A percentile compares a stretch with the other conserved stretches of the same genome.
Evolutionary conservation across 2,113 vertebrate species (phyloP).

Genomic region (Panthera leo): DNA sequence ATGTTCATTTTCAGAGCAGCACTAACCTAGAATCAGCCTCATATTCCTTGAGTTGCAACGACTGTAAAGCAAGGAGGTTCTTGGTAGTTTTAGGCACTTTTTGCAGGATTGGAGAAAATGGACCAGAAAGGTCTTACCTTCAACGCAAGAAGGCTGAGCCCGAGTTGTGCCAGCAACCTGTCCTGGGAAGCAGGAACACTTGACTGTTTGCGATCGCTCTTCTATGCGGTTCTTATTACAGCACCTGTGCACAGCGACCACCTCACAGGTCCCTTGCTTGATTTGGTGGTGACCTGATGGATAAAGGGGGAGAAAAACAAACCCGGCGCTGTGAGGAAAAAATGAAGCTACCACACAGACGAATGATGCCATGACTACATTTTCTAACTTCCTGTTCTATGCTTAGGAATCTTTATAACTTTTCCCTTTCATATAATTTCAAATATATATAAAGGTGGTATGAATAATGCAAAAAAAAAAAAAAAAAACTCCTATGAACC

Average conservation of each 20-base stretch:
- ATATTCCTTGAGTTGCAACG: constrained; percentile 38
- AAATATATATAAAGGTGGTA: neutral
- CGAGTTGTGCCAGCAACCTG: constrained; percentile 96
- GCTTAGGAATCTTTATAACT: neutral
- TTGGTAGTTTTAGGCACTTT: neutral
- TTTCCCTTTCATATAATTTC: neutral
- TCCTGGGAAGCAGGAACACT: constrained; percentile 97
- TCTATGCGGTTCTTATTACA: constrained; percentile 99
- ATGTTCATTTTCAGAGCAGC: neutral
- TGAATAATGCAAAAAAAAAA: neutral
- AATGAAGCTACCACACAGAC: neutral
- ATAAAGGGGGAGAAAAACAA: neutral
- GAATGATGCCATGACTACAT: neutral
- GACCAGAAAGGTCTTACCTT: constrained; percentile 88
- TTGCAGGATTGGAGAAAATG: fast-evolving
- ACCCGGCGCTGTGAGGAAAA: neutral
- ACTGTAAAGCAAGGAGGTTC: constrained; percentile 62
- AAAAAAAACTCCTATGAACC: neutral
- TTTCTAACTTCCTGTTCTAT: neutral
- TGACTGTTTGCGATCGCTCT: constrained; percentile 96
- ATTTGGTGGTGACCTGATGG: constrained; percentile 92
- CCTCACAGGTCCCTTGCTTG: constrained; percentile 97
- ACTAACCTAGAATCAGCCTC: neutral
- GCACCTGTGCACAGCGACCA: constrained; percentile 95
- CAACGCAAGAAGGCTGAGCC: constrained; percentile 95